Percentiles rank a stretch among this genome's conserved stretches.
These are phyloP conservation scores for Apocrypta bakeri DNA, from an alignment of 1,140 invertebrate species.

Conservation along the genomic window DNA sequence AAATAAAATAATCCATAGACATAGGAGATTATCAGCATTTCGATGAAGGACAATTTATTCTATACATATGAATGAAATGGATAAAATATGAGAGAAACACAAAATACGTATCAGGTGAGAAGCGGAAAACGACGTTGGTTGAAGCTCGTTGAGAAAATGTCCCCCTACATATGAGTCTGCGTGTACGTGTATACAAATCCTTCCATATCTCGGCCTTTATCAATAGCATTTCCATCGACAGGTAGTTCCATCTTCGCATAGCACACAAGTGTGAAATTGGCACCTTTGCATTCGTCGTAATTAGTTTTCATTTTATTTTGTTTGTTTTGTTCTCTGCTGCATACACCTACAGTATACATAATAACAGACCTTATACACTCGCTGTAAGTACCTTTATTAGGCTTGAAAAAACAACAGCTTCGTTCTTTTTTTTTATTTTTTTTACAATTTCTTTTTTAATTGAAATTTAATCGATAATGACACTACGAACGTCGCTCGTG, in stretches of 20 bases:
- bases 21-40: too few species aligned
- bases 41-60: too few species aligned
- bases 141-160: conserved; percentile 46
- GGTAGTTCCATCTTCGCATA: neutral
- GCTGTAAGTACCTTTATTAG: too few species aligned
- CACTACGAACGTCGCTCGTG: too few species aligned
- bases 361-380: too few species aligned
- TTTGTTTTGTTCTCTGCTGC: neutral
- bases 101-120: neutral
- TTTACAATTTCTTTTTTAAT: too few species aligned
- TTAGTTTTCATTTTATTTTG: conserved; percentile 27
- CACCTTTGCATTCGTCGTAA: conserved; percentile 48
- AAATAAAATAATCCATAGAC: too few species aligned
- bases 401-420: too few species aligned
- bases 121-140: conserved; percentile 37
- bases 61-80: neutral
- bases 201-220: neutral
- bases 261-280: conserved; percentile 38
- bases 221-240: neutral
- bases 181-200: neutral
- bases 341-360: neutral
- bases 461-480: too few species aligned
- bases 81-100: too few species aligned
- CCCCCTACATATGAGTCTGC: neutral
- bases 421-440: too few species aligned